A percentile compares a stretch with the other conserved stretches of the same genome.
Evolutionary conservation across 2,113 vertebrate species (phyloP).

Genomic region (Gobius niger): DNA sequence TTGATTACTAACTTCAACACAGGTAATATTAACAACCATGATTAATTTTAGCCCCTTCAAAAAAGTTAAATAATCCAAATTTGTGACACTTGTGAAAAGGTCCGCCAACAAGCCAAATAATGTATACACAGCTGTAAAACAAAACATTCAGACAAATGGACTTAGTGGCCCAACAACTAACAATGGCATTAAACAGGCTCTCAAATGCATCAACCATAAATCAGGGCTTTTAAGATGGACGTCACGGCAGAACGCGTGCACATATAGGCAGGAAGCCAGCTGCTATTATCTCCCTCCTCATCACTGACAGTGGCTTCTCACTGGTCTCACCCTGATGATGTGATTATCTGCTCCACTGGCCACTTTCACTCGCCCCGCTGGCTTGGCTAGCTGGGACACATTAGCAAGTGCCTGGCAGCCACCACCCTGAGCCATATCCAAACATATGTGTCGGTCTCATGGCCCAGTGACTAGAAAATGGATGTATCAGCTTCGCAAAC

Average conservation of each 20-base stretch:
- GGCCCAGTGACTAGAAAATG: constrained; percentile 18
- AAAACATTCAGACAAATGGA: constrained; percentile 10
- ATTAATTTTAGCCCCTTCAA: too few species aligned
- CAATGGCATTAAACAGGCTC: constrained; percentile 1
- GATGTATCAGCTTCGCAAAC: not conserved
- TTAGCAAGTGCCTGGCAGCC: constrained; percentile 72
- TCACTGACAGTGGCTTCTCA: constrained; percentile 26
- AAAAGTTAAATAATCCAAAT: too few species aligned
- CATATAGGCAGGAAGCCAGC: constrained; percentile 6
- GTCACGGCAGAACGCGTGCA: not conserved
- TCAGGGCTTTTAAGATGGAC: constrained; percentile 10
- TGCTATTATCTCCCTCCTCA: constrained; percentile 34
- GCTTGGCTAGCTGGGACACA: constrained; percentile 66
- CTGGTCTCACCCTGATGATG: constrained; percentile 68
- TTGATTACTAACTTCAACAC: too few species aligned
- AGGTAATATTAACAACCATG: too few species aligned
- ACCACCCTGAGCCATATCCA: constrained; percentile 25
- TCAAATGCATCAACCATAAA: constrained; percentile 13
- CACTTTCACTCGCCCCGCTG: constrained; percentile 52
- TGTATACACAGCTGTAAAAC: constrained; percentile 2
- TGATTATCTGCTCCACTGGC: constrained; percentile 75
- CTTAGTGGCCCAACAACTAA: not conserved
- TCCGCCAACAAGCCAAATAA: not conserved
- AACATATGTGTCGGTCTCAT: constrained; percentile 16
- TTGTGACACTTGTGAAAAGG: too few species aligned